Base-by-base conservation (phyloP, 2,113 vertebrate genomes). In the Toxotes jaculatrix region DNA sequence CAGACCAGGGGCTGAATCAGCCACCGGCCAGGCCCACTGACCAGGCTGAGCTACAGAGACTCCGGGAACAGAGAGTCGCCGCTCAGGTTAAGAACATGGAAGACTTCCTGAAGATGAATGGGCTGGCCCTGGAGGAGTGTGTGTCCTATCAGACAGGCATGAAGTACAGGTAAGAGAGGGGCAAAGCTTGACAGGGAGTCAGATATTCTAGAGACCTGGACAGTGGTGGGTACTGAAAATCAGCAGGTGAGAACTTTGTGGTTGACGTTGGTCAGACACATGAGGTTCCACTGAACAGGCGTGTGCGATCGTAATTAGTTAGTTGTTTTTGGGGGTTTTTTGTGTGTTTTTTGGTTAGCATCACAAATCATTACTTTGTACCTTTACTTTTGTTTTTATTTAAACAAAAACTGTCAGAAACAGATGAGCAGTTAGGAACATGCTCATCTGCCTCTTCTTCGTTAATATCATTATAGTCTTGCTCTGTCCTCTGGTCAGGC, bases 71-170 rank as follows among this genome's bases (percentile, higher is more conserved):
- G 91, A 96, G 96, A 89, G 94, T 95, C 0, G 97, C 97, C 0
- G 97, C 96, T 0, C 97, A 97, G 94, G 95, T 96, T 91, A 96
- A 96, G 94, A 99, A 97, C 85, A 96, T 97, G 97, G 98, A 99
- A 92, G 97, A 98, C 92, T 99, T 99, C 93, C 96, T 99, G 85
- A 96, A 95, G 93, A 98, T 97, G 97, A 97, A 99, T 38, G 96
- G 98, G 84, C 95, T 99, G 60, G 96, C 97, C 14, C 89, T 99
- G 95, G 97, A 98, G 51, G 92, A 97, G 87, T 95, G 97, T 80
- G 97, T 98, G 11, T 97, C 98, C 61, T 95, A 90, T 87, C 82
- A 94, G 93, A 99, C 98, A 0, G 97, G 98, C 94, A 99, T 99
- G 98, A 98, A 95, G 88, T 99, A 99, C 96, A 97, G 98, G 98